A percentile compares a stretch with the other conserved stretches of the same genome.
Evolutionary conservation across 2,888 invertebrate species (phyloP).

Genomic region (Aphodius sticticus): DNA sequence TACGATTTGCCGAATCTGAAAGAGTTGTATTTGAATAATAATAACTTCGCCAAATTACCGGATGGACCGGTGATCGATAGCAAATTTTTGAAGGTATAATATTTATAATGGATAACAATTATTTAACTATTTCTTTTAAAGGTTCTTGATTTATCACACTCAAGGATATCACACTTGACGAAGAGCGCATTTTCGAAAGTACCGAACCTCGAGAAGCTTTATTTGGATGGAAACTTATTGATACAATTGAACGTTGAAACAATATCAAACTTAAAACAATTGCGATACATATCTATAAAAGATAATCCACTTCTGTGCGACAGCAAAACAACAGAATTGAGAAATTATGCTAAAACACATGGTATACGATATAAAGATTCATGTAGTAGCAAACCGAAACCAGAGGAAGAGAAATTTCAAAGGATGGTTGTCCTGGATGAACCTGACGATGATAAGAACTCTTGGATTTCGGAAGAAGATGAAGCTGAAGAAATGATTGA

Average conservation of each 20-base stretch:
- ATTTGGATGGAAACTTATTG: slow-evolving; percentile 70
- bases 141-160: slow-evolving; percentile 67
- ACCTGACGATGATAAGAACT: slow-evolving; percentile 37
- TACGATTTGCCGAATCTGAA: slow-evolving; percentile 64
- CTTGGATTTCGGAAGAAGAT: slow-evolving; percentile 59
- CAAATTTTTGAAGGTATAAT: slow-evolving; percentile 35
- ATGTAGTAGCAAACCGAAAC: slow-evolving; percentile 50
- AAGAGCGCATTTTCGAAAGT: slow-evolving; percentile 63
- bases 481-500: slow-evolving; percentile 41
- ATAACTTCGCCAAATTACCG: slow-evolving; percentile 66
- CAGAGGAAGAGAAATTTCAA: slow-evolving; percentile 64
- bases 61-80: slow-evolving; percentile 68
- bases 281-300: slow-evolving; percentile 64
- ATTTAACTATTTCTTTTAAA: too few species aligned
- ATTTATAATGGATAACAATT: too few species aligned
- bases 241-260: slow-evolving; percentile 63
- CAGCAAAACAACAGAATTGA: slow-evolving; percentile 58
- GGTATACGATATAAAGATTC: slow-evolving; percentile 62
- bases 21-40: slow-evolving; percentile 68
- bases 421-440: slow-evolving; percentile 64
- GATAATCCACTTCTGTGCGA: slow-evolving; percentile 69
- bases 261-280: slow-evolving; percentile 61
- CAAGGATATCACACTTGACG: slow-evolving; percentile 66
- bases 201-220: slow-evolving; percentile 65
- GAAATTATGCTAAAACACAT: slow-evolving; percentile 59